A percentile compares a stretch with the other conserved stretches of the same genome.
These are phyloP conservation scores for Netta rufina DNA, from an alignment of 2,797 vertebrate genomes.

Conservation along the genomic window DNA sequence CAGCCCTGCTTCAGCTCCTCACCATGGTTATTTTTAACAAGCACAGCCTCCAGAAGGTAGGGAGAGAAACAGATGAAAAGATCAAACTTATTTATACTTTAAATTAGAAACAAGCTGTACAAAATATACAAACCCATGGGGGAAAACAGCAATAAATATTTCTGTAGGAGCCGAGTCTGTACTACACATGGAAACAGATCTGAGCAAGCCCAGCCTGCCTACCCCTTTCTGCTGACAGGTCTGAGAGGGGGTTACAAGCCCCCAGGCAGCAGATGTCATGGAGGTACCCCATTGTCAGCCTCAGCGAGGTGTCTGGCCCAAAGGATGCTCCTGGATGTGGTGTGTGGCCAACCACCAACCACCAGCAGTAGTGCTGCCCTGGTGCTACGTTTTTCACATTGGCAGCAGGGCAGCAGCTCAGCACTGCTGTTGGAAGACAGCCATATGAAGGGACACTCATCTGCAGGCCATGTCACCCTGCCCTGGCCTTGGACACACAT, in stretches of 20 bases:
- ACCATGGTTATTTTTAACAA: background rate
- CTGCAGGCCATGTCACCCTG: background rate
- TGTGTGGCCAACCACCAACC: background rate
- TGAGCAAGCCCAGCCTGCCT: background rate
- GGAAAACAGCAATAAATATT: background rate
- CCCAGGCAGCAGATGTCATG: background rate
- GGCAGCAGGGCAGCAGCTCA: background rate
- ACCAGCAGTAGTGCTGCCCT: background rate
- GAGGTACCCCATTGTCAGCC: background rate
- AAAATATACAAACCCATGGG: background rate
- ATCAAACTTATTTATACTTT: constrained; percentile 45
- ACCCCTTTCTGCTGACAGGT: background rate
- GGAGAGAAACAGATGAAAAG: constrained; percentile 41
- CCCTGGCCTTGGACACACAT: background rate
- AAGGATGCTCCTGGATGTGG: background rate
- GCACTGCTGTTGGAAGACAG: rapidly evolving
- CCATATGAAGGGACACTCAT: rapidly evolving
- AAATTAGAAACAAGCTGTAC: constrained; percentile 31
- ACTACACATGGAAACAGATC: background rate
- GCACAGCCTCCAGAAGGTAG: constrained; percentile 46
- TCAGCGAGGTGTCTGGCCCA: rapidly evolving
- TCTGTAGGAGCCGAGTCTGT: background rate
- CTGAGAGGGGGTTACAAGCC: background rate
- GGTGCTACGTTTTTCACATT: background rate
- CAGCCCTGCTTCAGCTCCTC: background rate